Evolutionary conservation across 2,797 vertebrate species (phyloP), one percentile per base, ranked within the genome.

Genomic region (Neostethus bicornis): DNA sequence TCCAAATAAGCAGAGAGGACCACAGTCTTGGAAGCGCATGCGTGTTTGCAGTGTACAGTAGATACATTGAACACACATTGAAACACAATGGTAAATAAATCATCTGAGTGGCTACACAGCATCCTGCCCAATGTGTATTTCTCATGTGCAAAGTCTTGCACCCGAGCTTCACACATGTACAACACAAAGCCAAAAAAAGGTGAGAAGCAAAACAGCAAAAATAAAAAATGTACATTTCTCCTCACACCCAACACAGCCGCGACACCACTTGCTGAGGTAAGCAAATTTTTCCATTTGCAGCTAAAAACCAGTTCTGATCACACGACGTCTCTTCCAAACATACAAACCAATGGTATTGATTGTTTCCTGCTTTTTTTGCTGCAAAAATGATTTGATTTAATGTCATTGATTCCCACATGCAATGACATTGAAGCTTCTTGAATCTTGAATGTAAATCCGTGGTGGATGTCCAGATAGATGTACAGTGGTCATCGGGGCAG

Each of bases 11-110:
- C 6, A 1, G 51, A 16, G 43, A 43, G 58, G 34, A 53, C 56
- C n/a, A 19, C 16, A 41, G 53, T 65, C 49, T 41, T n/a, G 50
- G 64, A 41, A 35, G 76, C 77, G 70, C 65, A 78, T 77, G 82
- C 79, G 74, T 44, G 44, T 66, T 74, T 25, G 0, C 7, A 9
- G 37, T 9, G 54, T 38, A 16, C 51, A 25, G 10, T 53, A 24
- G 60, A 62, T 45, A 37, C 75, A n/a, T 59, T 31, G 49, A 47
- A 68, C 14, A 19, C 41, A 10, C 31, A 26, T 28, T 28, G 1
- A 6, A 24, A 49, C 16, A 16, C 5, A 29, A 28, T 57, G 56
- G 37, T 41, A 17, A 7, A 25, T 21, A 12, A 23, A 10, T 14
- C 13, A 10, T 16, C 28, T 1, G 13, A 1, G 4, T 12, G 2